phyloP scores from a whole-genome alignment of 1,140 invertebrate genomes.

The Mya arenaria region DNA sequence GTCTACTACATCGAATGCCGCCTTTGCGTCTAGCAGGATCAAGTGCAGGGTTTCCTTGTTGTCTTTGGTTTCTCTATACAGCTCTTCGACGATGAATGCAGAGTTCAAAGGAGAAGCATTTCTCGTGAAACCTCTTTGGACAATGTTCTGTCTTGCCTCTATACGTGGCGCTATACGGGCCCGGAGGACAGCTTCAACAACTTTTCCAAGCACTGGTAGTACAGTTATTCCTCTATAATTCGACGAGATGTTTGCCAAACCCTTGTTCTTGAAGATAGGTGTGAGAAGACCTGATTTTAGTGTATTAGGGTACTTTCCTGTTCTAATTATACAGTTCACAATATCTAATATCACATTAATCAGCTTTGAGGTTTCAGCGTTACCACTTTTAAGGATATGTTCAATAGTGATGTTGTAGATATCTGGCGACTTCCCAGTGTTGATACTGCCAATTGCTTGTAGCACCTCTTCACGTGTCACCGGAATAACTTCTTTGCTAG shows the following conservation, averaged over 20 bases:
- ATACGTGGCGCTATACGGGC: conserved; percentile 1
- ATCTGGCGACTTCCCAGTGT: not conserved
- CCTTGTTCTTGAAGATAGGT: conserved; percentile 6
- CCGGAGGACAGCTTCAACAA: conserved; percentile 26
- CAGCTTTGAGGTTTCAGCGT: too few relatives aligned
- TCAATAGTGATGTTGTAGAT: not conserved
- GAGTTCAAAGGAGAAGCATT: conserved; percentile 16
- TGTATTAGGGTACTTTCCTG: not conserved
- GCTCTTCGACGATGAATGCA: conserved; percentile 11
- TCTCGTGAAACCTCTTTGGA: conserved; percentile 15
- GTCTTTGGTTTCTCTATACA: conserved; percentile 3
- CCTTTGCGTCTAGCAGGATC: conserved; percentile 24
- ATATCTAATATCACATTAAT: too few relatives aligned
- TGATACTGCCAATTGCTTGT: not conserved
- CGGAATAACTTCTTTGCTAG: not conserved
- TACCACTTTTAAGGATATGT: not conserved
- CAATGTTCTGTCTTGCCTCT: not conserved
- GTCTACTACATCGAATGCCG: conserved; percentile 32
- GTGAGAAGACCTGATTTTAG: not conserved
- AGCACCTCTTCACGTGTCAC: not conserved
- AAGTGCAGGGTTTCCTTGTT: not conserved
- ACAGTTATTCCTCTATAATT: conserved; percentile 41
- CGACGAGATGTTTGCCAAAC: not conserved
- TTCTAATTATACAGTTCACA: not conserved
- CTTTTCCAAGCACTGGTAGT: conserved; percentile 24